Evolutionary conservation across 2,113 vertebrate genomes (phyloP), one percentile per base, ranked within the genome.

Genomic region (Pica pica): DNA sequence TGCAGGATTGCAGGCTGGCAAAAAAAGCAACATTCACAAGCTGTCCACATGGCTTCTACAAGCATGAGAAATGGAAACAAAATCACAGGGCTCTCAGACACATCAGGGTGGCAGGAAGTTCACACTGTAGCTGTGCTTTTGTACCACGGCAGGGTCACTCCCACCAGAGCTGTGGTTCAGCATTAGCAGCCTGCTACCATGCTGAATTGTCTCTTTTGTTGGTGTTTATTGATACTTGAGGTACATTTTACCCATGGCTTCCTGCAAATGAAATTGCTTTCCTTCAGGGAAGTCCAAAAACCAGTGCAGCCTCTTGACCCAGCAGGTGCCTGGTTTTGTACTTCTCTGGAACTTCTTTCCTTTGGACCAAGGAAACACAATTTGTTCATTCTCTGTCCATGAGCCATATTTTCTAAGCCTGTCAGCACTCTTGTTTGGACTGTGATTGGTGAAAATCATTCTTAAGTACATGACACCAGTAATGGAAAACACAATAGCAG

Each of bases 221-320:
- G 42, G 44, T 33, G 17, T 61, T 65, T 69, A 42, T 46, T 69
- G 61, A 52, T 79, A 73, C 35, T 70, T 82, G 57, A 71, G 33
- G 14, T 83, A 19, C 18, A 2, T 80, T n/a, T 24, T 4, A 18
- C 41, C 41, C 37, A 2, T 13, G 22, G 19, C 44, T 87, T 81
- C 63, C 84, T 68, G 42, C 44, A 79, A 73, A 56, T 69, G 9
- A 26, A 84, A 47, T 37, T 52, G 35, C 49, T 60, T 85, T 64
- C 47, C 65, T 47, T 56, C 26, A 35, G 18, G 17, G 37, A 78
- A 57, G 55, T 59, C 23, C 23, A 30, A 52, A 52, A 75, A 63
- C 0, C 46, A 78, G 18, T 0, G 0, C 64, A 77, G 10, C 59
- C 17, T 28, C 35, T 19, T 74, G 33, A n/a, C 57, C 33, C 3